These are phyloP conservation scores for Chrysomela aeneicollis DNA, from an alignment of 2,888 invertebrate genomes.

Conservation along the genomic window DNA sequence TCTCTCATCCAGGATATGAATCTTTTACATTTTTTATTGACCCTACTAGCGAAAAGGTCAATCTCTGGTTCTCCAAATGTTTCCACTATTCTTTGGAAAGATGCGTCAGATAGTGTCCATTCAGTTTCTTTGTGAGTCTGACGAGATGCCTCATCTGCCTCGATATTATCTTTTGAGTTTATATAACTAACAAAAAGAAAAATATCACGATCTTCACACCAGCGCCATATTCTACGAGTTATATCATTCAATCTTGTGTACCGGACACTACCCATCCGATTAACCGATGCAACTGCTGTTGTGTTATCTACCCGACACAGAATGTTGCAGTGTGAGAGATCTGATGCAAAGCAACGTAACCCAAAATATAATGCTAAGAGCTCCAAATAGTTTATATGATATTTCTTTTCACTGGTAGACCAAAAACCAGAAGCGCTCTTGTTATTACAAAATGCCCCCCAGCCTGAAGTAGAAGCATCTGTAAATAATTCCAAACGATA, in stretches of 20 bases:
- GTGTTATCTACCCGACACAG: conserved; percentile 42
- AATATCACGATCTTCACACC: conserved; percentile 36
- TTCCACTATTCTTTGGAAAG: background rate
- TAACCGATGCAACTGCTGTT: conserved; percentile 10
- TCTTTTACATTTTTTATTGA: too few relatives aligned
- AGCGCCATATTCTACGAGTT: conserved; percentile 42
- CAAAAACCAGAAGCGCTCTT: conserved; percentile 35
- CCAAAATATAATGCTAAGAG: conserved; percentile 39
- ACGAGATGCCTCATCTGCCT: conserved; percentile 15
- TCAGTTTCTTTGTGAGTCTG: background rate
- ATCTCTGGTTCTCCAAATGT: conserved; percentile 6
- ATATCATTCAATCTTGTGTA: conserved; percentile 36
- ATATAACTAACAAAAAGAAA: conserved; percentile 43
- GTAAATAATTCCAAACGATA: conserved; percentile 40
- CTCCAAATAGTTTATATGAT: conserved; percentile 43
- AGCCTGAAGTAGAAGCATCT: conserved; percentile 43
- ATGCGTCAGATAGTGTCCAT: background rate
- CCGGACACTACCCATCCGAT: conserved; percentile 25
- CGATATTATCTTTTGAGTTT: conserved; percentile 29
- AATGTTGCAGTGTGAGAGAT: conserved; percentile 29
- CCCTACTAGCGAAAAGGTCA: conserved; percentile 6
- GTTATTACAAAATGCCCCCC: conserved; percentile 36
- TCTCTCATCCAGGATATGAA: too few relatives aligned
- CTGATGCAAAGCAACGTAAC: conserved; percentile 39
- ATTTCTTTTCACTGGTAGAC: conserved; percentile 25